phyloP scores from a whole-genome alignment of 2,888 invertebrate genomes.

The Tyria jacobaeae region DNA sequence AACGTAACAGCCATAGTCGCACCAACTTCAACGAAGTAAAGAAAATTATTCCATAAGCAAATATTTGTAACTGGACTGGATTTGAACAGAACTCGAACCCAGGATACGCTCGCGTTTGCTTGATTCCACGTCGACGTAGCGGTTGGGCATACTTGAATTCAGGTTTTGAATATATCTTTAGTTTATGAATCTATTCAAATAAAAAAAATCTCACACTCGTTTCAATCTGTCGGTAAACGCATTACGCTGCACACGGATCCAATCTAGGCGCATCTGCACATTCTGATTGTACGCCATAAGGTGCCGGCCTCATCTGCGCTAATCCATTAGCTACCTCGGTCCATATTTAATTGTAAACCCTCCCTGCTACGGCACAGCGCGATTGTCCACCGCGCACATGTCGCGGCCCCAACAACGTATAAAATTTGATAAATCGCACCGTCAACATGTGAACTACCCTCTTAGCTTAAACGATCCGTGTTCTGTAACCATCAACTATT shows the following conservation, averaged over 20 bases:
- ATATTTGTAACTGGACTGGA: too few species aligned
- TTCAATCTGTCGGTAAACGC: slow-evolving; percentile 38
- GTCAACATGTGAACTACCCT: slow-evolving; percentile 86
- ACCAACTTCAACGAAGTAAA: too few species aligned
- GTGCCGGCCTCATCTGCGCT: slow-evolving; percentile 74
- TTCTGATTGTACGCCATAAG: slow-evolving; percentile 76
- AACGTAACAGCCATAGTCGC: too few species aligned
- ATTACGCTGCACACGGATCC: slow-evolving; percentile 58
- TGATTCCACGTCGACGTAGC: too few species aligned
- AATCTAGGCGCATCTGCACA: slow-evolving; percentile 75
- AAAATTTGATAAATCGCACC: slow-evolving; percentile 86
- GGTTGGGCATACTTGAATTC: too few species aligned
- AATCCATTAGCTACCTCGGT: slow-evolving; percentile 83
- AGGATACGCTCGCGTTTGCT: too few species aligned
- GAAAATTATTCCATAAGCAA: too few species aligned
- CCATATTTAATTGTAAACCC: slow-evolving; percentile 79
- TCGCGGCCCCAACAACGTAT: slow-evolving; percentile 79
- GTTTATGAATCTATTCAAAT: too few species aligned
- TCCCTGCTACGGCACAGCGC: slow-evolving; percentile 59
- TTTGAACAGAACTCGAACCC: too few species aligned
- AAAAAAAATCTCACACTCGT: slow-evolving; percentile 15
- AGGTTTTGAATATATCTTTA: too few species aligned
- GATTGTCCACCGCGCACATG: slow-evolving; percentile 82
- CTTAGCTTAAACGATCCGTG: slow-evolving; percentile 80
- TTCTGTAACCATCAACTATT: slow-evolving; percentile 49